phyloP scores from a whole-genome alignment of 2,888 invertebrate species.

The Pomacea canaliculata region DNA sequence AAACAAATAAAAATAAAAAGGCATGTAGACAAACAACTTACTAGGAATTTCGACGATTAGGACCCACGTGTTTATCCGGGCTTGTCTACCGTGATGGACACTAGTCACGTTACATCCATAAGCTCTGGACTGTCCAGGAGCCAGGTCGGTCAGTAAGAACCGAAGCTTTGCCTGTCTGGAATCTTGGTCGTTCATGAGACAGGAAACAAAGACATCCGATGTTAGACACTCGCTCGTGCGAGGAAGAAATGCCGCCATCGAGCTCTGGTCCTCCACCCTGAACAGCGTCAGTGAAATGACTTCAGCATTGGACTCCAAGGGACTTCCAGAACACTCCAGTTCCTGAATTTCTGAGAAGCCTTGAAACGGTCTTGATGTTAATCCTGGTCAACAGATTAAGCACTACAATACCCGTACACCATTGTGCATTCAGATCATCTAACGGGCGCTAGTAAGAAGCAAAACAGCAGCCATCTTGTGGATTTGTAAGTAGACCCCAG shows the following conservation, averaged over 20 bases:
- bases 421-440: no score
- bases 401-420: no score
- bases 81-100: not conserved
- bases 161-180: not conserved
- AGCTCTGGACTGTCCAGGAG: constrained; percentile 9
- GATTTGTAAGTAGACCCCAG: no score
- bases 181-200: constrained; percentile 4
- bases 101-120: constrained; percentile 18
- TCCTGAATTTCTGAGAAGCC: constrained; percentile 5
- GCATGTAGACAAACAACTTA: no score
- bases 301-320: not conserved
- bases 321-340: not conserved
- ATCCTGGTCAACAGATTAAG: not conserved
- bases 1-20: no score
- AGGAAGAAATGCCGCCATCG: not conserved
- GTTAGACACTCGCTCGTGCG: constrained; percentile 7
- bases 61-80: no score
- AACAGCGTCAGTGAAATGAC: constrained; percentile 13
- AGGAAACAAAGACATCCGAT: not conserved
- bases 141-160: not conserved
- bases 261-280: not conserved
- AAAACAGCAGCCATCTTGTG: no score
- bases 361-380: constrained; percentile 1
- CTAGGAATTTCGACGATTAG: no score
- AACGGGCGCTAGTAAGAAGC: no score